Percentiles rank a stretch among this genome's conserved stretches.
phyloP scores from a whole-genome alignment of 2,113 vertebrate species.

The Phasianus colchicus region DNA sequence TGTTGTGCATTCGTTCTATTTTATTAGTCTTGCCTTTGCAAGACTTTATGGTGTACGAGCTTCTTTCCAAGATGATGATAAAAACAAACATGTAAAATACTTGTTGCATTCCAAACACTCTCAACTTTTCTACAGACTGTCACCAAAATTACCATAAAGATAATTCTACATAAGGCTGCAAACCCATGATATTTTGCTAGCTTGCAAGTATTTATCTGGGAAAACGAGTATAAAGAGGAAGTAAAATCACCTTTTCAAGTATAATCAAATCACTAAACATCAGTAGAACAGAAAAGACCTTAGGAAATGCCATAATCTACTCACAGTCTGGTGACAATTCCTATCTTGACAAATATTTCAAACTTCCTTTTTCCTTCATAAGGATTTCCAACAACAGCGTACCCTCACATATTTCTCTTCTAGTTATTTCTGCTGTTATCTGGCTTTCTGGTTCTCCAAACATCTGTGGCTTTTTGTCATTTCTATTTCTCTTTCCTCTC shows the following conservation, averaged over 20 bases:
- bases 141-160: background rate
- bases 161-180: background rate
- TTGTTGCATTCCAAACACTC: background rate
- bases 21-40: background rate
- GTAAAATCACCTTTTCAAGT: background rate
- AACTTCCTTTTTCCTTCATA: background rate
- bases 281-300: background rate
- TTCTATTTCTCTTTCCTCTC: background rate
- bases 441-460: background rate
- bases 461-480: slow-evolving; percentile 17
- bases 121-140: background rate
- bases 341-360: background rate
- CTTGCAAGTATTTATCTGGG: background rate
- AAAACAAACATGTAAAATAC: background rate
- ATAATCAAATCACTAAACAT: background rate
- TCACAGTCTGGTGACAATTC: background rate
- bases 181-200: background rate
- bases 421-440: background rate
- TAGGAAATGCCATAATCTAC: background rate
- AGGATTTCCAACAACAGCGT: background rate
- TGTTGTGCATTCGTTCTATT: accelerated
- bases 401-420: background rate
- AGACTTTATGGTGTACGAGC: background rate
- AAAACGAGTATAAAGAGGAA: slow-evolving; percentile 2
- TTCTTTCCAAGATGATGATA: background rate